Conservation (phyloP, 2,113 vertebrate species). For the Pteropus alecto region DNA sequence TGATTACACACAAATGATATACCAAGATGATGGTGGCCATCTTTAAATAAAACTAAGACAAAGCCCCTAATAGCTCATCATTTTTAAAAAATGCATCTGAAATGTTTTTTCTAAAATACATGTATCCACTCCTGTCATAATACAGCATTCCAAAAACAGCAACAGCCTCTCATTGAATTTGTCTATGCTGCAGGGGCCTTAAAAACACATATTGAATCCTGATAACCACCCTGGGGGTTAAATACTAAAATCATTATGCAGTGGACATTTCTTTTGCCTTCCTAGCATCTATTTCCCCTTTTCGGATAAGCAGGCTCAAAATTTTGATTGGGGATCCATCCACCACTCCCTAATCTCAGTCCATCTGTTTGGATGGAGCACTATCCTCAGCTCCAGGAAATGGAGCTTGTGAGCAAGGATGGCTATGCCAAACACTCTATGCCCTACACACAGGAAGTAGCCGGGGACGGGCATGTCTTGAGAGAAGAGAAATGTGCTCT, state of each 20-base stretch:
- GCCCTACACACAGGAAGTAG: not conserved
- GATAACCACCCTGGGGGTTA: not conserved
- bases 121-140: not conserved
- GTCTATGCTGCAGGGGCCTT: not conserved
- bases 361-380: not conserved
- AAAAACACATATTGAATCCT: not conserved
- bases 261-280: not conserved
- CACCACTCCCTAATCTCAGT: not conserved
- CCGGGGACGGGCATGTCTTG: not conserved
- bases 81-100: not conserved
- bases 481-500: not conserved
- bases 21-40: not conserved
- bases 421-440: not conserved
- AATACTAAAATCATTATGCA: not conserved
- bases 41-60: not conserved
- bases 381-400: not conserved
- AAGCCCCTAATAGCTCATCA: not conserved
- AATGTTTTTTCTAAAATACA: not conserved
- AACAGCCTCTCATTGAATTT: not conserved
- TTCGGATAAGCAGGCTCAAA: not conserved
- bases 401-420: not conserved
- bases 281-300: not conserved
- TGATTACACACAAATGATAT: constrained; percentile 33
- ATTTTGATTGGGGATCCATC: not conserved
- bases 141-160: not conserved